Evolutionary conservation across 2,113 vertebrate species (phyloP), one percentile per base, ranked within the genome.

Genomic region (Triplophysa tibetana): DNA sequence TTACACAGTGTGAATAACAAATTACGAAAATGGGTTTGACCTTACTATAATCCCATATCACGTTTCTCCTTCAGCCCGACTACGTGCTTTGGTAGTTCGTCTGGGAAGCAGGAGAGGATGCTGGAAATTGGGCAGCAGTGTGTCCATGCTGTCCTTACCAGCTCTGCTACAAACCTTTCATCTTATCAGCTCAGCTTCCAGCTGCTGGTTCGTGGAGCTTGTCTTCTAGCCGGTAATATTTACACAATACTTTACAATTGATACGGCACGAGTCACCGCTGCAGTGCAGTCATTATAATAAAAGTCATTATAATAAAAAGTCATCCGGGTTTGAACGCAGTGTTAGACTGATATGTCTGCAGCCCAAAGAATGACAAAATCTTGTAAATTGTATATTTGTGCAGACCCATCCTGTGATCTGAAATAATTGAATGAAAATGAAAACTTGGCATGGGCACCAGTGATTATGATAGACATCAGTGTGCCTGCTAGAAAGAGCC

Each of bases 141-240:
- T 72, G 2, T 10, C 69, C 84, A 93, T 8, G 88, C 95, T 1
- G 65, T 98, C 84, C 95, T 99, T 85, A 93, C 89, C 24, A 92
- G 93, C 84, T 92, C 85, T 54, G 93, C 95, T 72, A 93, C 88
- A 84, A 98, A 94, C 84, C 94, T 94, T 67, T 92, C 94, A 70
- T 95, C 95, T 0, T 99, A 99, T 0, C 94, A 97, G 54, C 95
- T 99, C 80, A 87, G 89, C 91, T 99, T 99, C 0, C 96, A 97
- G 90, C 94, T 99, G 89, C 91, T 99, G 89, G 97, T 99, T 86
- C 94, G 96, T 81, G 96, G 96, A 14, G 96, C 97, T 5, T 99
- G 98, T 85, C 93, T 99, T 62, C 89, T 99, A 61, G 97, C 98
- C 85, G 98, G 98, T 98, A 93, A 43, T 24, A 17, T 23, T 16